Conservation (phyloP, 2,113 vertebrate species). For the Epinephelus cyanopodus region DNA sequence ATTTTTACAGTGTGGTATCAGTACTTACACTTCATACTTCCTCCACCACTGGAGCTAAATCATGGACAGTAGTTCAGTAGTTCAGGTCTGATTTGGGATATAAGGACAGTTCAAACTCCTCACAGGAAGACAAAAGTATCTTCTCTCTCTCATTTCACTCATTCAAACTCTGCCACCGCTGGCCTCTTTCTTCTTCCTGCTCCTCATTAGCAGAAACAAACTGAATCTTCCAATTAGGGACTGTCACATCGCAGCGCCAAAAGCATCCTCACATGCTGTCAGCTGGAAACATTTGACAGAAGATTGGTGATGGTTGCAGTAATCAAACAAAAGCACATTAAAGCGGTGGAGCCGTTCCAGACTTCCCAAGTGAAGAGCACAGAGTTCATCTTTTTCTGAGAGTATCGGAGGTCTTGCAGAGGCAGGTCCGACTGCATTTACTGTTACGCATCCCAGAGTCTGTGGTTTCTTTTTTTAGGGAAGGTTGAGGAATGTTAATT, state of each 20-base stretch:
- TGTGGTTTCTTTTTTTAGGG: constrained; percentile 10
- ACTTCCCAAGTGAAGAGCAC: background rate
- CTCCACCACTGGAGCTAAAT: background rate
- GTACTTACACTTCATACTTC: background rate
- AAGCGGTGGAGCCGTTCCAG: background rate
- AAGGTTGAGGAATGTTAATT: constrained; percentile 44
- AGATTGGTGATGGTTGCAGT: background rate
- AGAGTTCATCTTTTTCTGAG: constrained; percentile 3
- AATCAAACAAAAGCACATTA: constrained; percentile 39
- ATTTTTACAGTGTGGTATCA: no score
- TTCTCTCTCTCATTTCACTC: background rate
- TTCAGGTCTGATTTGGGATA: background rate
- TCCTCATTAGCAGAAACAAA: constrained; percentile 59
- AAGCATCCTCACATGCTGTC: constrained; percentile 38
- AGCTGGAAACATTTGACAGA: constrained; percentile 43
- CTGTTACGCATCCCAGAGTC: background rate
- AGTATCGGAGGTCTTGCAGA: background rate
- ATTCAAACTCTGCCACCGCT: background rate
- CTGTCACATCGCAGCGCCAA: constrained; percentile 45
- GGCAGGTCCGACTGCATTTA: constrained; percentile 14
- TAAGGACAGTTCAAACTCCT: background rate
- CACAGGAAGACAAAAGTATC: background rate
- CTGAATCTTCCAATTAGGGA: constrained; percentile 52
- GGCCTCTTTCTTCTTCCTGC: background rate
- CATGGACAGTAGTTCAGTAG: background rate